A percentile compares a stretch with the other conserved stretches of the same genome.
phyloP scores from a whole-genome alignment of 1,140 invertebrate species.

The Aphidius gifuensis region DNA sequence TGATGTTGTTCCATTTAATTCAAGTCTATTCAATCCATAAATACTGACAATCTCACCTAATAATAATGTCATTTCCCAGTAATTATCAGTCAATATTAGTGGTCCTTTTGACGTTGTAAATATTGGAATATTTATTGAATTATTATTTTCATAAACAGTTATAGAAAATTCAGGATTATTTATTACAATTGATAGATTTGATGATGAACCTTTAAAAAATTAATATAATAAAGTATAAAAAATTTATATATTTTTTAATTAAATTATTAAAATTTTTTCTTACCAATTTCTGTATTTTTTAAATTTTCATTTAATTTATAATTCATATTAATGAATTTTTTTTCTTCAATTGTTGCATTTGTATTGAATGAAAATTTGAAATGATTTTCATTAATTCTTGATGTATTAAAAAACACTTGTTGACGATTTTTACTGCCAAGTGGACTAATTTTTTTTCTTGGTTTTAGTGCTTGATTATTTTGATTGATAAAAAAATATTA shows the following conservation, averaged over 20 bases:
- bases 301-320: background rate
- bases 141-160: conserved; percentile 6
- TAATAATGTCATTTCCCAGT: conserved; percentile 50
- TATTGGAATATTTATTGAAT: conserved; percentile 20
- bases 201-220: background rate
- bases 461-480: conserved; percentile 11
- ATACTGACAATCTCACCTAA: conserved; percentile 29
- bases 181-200: background rate
- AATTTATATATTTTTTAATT: too few relatives aligned
- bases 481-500: background rate
- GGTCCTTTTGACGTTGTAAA: conserved; percentile 46
- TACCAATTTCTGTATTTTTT: background rate
- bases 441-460: conserved; percentile 9
- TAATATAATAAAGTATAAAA: too few relatives aligned
- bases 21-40: conserved; percentile 31
- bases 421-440: conserved; percentile 13
- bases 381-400: conserved; percentile 17
- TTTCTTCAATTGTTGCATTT: background rate
- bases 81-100: conserved; percentile 45
- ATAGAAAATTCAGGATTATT: conserved; percentile 5
- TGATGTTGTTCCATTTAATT: conserved; percentile 33
- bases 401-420: background rate
- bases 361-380: conserved; percentile 12
- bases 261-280: too few relatives aligned
- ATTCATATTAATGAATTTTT: background rate